Conservation (phyloP, 2,113 vertebrate genomes). For the Podiceps cristatus region DNA sequence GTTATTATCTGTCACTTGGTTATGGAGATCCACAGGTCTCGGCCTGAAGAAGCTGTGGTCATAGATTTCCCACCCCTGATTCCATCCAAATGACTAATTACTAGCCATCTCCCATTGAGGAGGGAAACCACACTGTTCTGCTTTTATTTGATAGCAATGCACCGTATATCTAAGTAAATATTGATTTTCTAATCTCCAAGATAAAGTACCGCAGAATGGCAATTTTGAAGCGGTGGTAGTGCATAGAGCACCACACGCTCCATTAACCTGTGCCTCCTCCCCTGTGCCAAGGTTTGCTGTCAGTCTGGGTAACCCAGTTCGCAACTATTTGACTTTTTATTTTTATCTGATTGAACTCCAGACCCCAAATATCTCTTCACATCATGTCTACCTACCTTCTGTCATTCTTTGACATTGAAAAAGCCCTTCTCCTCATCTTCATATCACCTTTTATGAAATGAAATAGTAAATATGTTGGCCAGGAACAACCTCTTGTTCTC, state of each 20-base stretch:
- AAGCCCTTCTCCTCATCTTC: neutral
- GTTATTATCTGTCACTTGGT: neutral
- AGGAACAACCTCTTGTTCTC: neutral
- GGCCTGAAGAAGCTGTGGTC: neutral
- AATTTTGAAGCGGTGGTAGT: neutral
- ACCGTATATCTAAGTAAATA: constrained; percentile 61
- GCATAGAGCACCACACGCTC: neutral
- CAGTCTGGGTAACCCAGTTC: neutral
- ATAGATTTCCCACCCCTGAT: neutral
- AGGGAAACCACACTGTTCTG: neutral
- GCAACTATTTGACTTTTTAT: neutral
- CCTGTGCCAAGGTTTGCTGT: neutral
- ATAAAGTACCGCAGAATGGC: constrained; percentile 21
- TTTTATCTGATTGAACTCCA: neutral
- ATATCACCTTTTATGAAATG: neutral
- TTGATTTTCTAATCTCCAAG: constrained; percentile 60
- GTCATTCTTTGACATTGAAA: neutral
- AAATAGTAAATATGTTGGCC: neutral
- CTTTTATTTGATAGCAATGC: constrained; percentile 50
- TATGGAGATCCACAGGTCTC: neutral
- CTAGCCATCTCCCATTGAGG: neutral
- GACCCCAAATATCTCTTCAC: neutral
- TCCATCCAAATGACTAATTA: constrained; percentile 46
- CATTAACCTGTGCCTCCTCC: neutral
- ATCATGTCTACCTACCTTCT: neutral